Conservation (phyloP, 1,140 invertebrate genomes). For the Hypothenemus hampei region DNA sequence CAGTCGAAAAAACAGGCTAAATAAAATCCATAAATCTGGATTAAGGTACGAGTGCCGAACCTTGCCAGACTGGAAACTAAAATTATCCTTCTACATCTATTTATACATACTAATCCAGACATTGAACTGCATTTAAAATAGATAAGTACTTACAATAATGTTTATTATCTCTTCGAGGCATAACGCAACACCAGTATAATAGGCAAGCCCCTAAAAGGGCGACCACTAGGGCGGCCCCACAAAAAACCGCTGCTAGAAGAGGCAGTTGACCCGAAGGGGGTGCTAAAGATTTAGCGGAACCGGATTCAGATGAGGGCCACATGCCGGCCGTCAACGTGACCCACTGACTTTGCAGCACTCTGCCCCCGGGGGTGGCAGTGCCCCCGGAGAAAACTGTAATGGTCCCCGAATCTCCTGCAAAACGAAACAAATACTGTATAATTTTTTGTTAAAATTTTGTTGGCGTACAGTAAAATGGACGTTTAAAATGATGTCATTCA, state of each 20-base stretch:
- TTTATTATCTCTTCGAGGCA: slow-evolving; percentile 47
- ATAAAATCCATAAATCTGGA: too few species aligned
- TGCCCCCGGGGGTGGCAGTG: slow-evolving; percentile 24
- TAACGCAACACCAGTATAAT: slow-evolving; percentile 51
- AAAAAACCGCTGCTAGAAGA: slow-evolving; percentile 49
- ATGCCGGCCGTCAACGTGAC: slow-evolving; percentile 52
- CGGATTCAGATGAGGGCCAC: slow-evolving; percentile 43
- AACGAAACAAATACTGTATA: too few species aligned
- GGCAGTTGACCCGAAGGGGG: slow-evolving; percentile 49
- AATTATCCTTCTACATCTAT: too few species aligned
- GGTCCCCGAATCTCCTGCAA: slow-evolving; percentile 19
- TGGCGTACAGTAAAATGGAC: too few species aligned
- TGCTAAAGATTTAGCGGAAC: slow-evolving; percentile 44
- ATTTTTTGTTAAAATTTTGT: too few species aligned
- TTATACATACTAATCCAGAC: too few species aligned
- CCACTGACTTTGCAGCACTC: slow-evolving; percentile 48
- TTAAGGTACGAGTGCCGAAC: too few species aligned
- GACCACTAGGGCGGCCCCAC: slow-evolving; percentile 49
- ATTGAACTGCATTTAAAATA: too few species aligned
- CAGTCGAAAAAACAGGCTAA: too few species aligned
- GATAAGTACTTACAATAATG: slow-evolving; percentile 53
- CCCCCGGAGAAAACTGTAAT: slow-evolving; percentile 14
- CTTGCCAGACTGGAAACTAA: too few species aligned
- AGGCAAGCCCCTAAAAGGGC: slow-evolving; percentile 47
- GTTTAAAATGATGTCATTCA: too few species aligned